A percentile compares a stretch with the other conserved stretches of the same genome.
Evolutionary conservation across 1,140 invertebrate species (phyloP).

Genomic region (Pseudomyrmex sp.): DNA sequence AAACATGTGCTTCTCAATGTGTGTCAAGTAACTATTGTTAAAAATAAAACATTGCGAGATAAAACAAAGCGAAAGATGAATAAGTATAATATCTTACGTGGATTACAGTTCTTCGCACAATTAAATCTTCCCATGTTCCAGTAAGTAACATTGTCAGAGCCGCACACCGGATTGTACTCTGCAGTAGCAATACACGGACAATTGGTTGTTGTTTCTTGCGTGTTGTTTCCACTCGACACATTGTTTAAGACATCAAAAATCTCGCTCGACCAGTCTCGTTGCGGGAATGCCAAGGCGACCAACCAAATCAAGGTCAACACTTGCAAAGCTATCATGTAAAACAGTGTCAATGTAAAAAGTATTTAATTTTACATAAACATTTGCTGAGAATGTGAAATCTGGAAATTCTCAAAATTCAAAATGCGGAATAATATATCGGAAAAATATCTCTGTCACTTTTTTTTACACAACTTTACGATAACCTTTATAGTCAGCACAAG

Average conservation of each 20-base stretch:
- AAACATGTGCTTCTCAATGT: too few species aligned
- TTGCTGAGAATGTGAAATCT: background rate
- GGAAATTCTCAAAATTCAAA: background rate
- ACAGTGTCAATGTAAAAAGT: background rate
- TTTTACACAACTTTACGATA: background rate
- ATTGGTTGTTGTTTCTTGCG: background rate
- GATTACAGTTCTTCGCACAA: slow-evolving; percentile 48
- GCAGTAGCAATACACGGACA: slow-evolving; percentile 44
- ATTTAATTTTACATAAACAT: background rate
- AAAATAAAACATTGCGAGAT: too few species aligned
- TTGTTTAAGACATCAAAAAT: background rate
- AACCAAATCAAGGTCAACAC: slow-evolving; percentile 43
- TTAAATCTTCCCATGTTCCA: slow-evolving; percentile 50
- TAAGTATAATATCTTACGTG: slow-evolving; percentile 25
- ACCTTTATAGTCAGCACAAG: too few species aligned
- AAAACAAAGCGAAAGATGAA: slow-evolving; percentile 2
- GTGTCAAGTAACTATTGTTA: too few species aligned
- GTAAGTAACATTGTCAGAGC: slow-evolving; percentile 49
- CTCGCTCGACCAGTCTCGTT: slow-evolving; percentile 1
- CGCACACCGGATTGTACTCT: slow-evolving; percentile 60
- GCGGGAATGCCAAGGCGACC: slow-evolving; percentile 53
- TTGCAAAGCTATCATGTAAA: slow-evolving; percentile 33
- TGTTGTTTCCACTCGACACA: background rate
- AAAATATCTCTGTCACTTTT: background rate
- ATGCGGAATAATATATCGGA: background rate